Evolutionary conservation across 2,113 vertebrate genomes (phyloP).

Genomic region (Melanerpes formicivorus): DNA sequence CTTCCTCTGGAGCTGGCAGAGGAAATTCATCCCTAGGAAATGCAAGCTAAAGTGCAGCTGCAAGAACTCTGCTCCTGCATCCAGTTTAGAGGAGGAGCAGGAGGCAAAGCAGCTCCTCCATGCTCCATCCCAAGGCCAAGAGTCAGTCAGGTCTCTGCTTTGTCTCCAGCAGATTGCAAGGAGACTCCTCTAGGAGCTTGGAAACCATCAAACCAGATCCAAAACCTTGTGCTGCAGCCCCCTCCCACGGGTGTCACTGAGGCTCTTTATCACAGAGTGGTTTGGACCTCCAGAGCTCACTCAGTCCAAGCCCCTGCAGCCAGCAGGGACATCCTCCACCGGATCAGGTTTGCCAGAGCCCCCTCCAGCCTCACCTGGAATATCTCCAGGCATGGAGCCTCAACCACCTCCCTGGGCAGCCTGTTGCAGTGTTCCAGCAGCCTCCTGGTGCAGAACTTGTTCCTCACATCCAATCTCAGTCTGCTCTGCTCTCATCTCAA

Average conservation of each 20-base stretch:
- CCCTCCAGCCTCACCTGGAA: no score
- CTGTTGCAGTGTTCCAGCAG: no score
- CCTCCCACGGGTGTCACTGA: background rate
- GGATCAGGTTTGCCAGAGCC: no score
- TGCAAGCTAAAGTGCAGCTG: background rate
- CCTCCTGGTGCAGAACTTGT: no score
- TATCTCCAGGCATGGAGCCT: no score
- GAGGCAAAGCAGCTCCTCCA: background rate
- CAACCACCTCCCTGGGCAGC: no score
- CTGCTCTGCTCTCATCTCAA: no score
- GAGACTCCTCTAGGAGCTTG: background rate
- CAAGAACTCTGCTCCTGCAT: background rate
- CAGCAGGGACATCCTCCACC: no score
- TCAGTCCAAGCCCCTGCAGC: no score
- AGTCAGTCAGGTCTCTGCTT: background rate
- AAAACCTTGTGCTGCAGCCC: background rate
- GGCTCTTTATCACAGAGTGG: background rate
- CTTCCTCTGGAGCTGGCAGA: background rate
- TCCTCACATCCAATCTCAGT: no score
- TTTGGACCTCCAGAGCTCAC: no score
- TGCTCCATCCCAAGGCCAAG: background rate
- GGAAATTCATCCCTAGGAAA: background rate
- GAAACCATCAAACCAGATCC: background rate
- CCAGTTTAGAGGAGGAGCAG: background rate
- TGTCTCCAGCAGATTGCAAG: background rate